Evolutionary conservation across 2,113 vertebrate genomes (phyloP).

Genomic region (Pygoscelis adeliae): DNA sequence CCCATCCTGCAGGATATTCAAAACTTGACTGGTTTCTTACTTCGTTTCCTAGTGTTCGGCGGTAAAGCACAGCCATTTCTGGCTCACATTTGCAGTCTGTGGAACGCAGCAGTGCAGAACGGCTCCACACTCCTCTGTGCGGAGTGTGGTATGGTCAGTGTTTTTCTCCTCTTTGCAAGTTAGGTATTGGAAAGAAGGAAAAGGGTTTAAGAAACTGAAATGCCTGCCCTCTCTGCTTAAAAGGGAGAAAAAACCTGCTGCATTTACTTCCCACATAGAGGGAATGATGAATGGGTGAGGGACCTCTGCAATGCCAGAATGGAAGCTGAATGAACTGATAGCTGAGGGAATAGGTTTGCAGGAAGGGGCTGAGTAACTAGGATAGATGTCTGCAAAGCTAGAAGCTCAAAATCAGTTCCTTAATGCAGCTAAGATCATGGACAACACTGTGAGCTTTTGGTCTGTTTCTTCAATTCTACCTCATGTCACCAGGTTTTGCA

Average conservation of each 20-base stretch:
- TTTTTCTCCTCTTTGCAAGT: neutral
- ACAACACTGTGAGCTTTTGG: neutral
- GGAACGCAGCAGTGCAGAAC: fast-evolving
- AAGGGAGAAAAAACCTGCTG: neutral
- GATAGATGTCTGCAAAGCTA: neutral
- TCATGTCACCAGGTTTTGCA: neutral
- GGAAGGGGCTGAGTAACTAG: neutral
- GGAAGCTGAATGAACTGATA: neutral
- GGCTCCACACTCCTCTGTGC: neutral
- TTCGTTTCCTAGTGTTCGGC: neutral
- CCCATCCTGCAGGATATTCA: neutral
- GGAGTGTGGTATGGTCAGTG: neutral
- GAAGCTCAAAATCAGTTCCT: neutral
- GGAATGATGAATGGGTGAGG: neutral
- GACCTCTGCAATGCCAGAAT: neutral
- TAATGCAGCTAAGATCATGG: neutral
- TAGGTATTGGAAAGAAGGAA: neutral
- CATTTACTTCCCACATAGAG: neutral
- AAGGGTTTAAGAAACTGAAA: neutral
- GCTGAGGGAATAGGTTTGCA: neutral
- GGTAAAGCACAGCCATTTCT: neutral
- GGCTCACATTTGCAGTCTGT: neutral
- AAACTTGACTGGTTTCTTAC: neutral
- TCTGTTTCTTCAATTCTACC: neutral
- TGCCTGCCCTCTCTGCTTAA: neutral